These are phyloP conservation scores for Caenorhabditis sinica DNA, from an alignment of 2,888 invertebrate genomes.

Conservation along the genomic window DNA sequence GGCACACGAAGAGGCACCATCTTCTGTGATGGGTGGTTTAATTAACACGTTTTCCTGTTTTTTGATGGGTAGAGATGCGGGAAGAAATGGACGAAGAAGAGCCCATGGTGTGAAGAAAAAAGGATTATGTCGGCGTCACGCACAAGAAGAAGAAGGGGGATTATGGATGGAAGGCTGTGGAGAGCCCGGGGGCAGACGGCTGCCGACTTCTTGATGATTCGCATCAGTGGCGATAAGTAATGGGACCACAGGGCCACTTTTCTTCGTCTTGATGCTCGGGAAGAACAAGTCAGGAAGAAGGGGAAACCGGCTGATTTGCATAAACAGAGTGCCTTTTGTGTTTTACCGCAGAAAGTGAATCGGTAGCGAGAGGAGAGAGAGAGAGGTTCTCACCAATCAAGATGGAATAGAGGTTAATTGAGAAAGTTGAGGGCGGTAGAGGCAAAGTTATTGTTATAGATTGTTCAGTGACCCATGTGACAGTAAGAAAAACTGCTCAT, in stretches of 20 bases:
- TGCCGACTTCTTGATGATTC: conserved; percentile 59
- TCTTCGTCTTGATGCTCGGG: conserved; percentile 28
- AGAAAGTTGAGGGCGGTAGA: conserved; percentile 61
- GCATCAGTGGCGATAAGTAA: conserved; percentile 67
- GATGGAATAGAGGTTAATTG: conserved; percentile 58
- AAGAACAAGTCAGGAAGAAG: conserved; percentile 42
- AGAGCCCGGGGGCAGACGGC: conserved; percentile 60
- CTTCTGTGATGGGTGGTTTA: conserved; percentile 50
- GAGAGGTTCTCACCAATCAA: conserved; percentile 55
- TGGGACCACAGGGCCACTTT: conserved; percentile 42
- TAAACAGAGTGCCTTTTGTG: conserved; percentile 57
- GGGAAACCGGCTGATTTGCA: conserved; percentile 58
- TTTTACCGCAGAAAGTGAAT: conserved; percentile 49
- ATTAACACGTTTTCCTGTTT: conserved; percentile 64
- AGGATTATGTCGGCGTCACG: conserved; percentile 65
- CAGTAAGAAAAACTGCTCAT: conserved; percentile 61
- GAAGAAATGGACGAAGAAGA: conserved; percentile 21
- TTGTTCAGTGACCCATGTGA: conserved; percentile 57
- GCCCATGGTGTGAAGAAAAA: conserved; percentile 52
- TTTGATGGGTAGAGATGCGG: conserved; percentile 52
- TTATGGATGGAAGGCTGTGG: conserved; percentile 64
- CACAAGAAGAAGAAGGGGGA: conserved; percentile 58
- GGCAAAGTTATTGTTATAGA: conserved; percentile 52
- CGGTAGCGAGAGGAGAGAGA: not conserved
- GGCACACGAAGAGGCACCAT: conserved; percentile 35